Percentiles rank a stretch among this genome's conserved stretches.
These are phyloP conservation scores for Triplophysa bombifrons DNA, from an alignment of 2,797 vertebrate genomes.

Conservation along the genomic window DNA sequence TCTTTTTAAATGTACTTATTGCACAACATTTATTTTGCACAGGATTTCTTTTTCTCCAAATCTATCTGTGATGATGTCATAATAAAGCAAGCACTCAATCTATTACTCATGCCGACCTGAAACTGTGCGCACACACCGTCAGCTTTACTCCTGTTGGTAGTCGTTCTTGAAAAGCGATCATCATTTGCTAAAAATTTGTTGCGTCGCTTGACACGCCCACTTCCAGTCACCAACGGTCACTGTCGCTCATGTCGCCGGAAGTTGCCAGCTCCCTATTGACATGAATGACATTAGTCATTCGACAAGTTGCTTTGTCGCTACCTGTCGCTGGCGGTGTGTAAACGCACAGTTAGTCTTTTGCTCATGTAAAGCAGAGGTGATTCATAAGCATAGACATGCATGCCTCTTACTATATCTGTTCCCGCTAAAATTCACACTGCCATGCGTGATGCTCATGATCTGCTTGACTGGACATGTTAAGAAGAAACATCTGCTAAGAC, in stretches of 20 bases:
- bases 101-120: neutral
- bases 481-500: neutral
- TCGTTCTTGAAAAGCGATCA: too few species aligned
- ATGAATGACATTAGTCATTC: too few species aligned
- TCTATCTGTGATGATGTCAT: neutral
- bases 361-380: neutral
- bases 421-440: neutral
- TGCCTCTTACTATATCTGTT: neutral
- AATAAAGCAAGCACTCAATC: conserved; percentile 3
- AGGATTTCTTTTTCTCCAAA: neutral
- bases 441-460: neutral
- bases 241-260: too few species aligned
- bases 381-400: neutral
- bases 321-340: too few species aligned
- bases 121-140: too few species aligned
- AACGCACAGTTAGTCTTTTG: neutral
- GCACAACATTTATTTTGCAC: neutral
- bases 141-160: too few species aligned
- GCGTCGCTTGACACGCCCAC: too few species aligned
- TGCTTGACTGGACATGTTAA: neutral
- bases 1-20: neutral
- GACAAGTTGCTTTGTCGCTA: too few species aligned
- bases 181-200: too few species aligned
- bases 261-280: too few species aligned
- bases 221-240: too few species aligned